Base-by-base conservation (phyloP, 2,888 invertebrate species). In the Drosophila maculinotata region DNA sequence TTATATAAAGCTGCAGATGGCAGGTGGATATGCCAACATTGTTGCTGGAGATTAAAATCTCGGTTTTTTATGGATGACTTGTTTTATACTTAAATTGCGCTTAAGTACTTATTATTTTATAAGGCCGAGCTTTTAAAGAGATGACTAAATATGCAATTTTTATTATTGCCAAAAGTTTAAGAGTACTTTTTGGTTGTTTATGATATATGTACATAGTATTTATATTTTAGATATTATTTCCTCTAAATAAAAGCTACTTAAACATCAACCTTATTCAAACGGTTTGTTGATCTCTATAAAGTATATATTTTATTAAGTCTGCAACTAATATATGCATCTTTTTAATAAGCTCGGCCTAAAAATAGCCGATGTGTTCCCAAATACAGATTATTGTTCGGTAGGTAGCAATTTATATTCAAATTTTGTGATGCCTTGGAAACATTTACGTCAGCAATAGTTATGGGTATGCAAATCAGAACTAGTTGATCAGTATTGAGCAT, bases 1-100 rank as follows among this genome's bases (percentile, higher is more conserved):
- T 54, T 52, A 56, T 45, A 52, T 30, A 14, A 1, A 10, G 12
- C 30, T 38, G 36, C 35, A 38, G 36, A 52, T 52, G 47, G 47
- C 1, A 8, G 23, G n/a, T n/a, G n/a, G n/a, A n/a, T n/a, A n/a
- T n/a, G n/a, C n/a, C n/a, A n/a, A n/a, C n/a, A n/a, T n/a, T n/a
- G n/a, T n/a, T n/a, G 20, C 38, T 38, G 48, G 3, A 25, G 48
- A 1, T 17, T 12, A 2, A 39, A 39, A 1, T 26, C 28, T 38
- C 28, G 38, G 26, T 49, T n/a, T 52, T 8, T 23, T 14, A 31
- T 44, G 45, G 20, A 30, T 44, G 44, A 51, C 44, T 30, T 30
- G 51, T 31, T 52, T 44, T 30, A 17, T n/a, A n/a, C 23, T n/a
- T 2, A 10, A n/a, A 23, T n/a, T n/a, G n/a, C n/a, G 10, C 7